Conservation (phyloP, 2,888 invertebrate genomes). For the Drosophila nr. perissopoda region DNA sequence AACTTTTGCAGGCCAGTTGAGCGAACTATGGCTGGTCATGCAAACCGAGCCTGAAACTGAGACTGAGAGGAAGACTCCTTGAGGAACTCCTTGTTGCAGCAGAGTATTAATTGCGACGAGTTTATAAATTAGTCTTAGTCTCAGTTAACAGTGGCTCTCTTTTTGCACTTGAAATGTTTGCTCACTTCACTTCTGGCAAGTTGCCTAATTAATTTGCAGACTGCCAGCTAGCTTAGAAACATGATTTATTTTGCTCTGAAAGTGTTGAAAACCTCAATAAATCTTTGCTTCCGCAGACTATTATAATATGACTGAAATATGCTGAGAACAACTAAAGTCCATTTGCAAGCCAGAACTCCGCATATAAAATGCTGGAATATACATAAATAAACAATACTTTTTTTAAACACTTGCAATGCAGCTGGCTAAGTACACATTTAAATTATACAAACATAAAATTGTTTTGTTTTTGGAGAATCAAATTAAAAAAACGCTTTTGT, state of each 20-base stretch:
- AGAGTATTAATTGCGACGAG: conserved; percentile 8
- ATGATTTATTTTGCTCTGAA: not conserved
- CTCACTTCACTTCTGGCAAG: conserved; percentile 7
- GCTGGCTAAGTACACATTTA: not conserved
- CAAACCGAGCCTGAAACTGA: not conserved
- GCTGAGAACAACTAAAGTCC: not conserved
- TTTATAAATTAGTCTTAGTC: conserved; percentile 17
- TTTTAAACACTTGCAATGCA: not conserved
- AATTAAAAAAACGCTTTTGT: not conserved
- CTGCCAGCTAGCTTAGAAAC: not conserved
- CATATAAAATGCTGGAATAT: not conserved
- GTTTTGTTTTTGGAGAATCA: not conserved
- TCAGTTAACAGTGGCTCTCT: conserved; percentile 1
- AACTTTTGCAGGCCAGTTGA: conserved; percentile 64
- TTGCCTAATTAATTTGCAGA: conserved; percentile 39
- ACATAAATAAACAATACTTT: not conserved
- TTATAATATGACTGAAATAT: not conserved
- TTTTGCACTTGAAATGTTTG: conserved; percentile 16
- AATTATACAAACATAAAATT: not conserved
- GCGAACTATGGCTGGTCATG: conserved; percentile 25
- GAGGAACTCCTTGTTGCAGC: not conserved
- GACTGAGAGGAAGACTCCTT: not conserved
- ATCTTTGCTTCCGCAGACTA: not conserved
- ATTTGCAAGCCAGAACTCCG: not conserved
- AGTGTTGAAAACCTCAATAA: conserved; percentile 1